Evolutionary conservation across 92 coral and sea anemone species (phyloP).

Genomic region (Bergia sp.): DNA sequence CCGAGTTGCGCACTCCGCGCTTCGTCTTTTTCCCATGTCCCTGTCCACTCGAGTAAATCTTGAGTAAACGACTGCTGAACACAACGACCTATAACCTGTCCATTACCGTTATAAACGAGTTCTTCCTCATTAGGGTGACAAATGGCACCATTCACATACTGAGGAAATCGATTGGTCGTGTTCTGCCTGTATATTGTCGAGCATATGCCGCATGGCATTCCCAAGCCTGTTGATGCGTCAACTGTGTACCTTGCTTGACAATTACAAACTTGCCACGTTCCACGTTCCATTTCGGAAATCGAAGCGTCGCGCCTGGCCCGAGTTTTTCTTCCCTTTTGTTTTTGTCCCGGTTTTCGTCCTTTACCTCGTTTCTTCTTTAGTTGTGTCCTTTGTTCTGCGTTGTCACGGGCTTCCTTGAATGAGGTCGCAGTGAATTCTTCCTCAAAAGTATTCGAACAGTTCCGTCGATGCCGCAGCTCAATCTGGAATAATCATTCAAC

Average conservation of each 20-base stretch:
- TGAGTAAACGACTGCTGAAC: constrained; percentile 55
- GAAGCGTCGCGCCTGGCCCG: constrained; percentile 33
- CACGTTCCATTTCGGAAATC: not conserved
- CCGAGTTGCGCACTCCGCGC: constrained; percentile 41
- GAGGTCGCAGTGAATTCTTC: constrained; percentile 34
- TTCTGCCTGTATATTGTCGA: constrained; percentile 34
- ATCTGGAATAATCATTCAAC: constrained; percentile 3
- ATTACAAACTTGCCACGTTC: constrained; percentile 27
- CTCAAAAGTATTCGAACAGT: constrained; percentile 13
- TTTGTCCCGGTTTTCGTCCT: not conserved
- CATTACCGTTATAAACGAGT: not conserved
- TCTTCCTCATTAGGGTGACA: constrained; percentile 40
- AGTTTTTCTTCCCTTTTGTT: not conserved
- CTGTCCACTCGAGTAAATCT: constrained; percentile 47
- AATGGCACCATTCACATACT: constrained; percentile 31
- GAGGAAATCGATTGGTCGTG: constrained; percentile 30
- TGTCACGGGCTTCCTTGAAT: constrained; percentile 27
- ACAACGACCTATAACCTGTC: constrained; percentile 33
- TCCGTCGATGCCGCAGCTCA: not conserved
- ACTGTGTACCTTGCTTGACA: constrained; percentile 1
- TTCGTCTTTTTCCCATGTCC: constrained; percentile 31
- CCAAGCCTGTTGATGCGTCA: constrained; percentile 4
- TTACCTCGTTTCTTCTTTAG: not conserved
- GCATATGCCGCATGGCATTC: constrained; percentile 34
- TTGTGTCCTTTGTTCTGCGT: constrained; percentile 2